phyloP scores from a whole-genome alignment of 2,113 vertebrate genomes.

The Leptosomus discolor region DNA sequence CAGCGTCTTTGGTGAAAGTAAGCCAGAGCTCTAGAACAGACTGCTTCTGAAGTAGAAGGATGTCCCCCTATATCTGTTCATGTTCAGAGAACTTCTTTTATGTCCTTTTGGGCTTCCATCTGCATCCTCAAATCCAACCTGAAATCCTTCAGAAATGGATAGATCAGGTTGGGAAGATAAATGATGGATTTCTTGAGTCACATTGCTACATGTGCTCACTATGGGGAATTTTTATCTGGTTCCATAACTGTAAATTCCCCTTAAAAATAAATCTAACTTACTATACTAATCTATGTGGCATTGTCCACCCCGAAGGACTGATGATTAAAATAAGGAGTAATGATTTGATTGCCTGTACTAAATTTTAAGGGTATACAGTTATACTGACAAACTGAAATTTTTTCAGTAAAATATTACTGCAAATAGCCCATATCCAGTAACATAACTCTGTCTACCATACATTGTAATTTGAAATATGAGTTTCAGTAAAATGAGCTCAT shows the following conservation, averaged over 20 bases:
- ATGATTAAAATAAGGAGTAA: not conserved
- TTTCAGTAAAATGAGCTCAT: constrained; percentile 32
- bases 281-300: not conserved
- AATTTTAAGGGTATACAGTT: not conserved
- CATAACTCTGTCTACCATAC: not conserved
- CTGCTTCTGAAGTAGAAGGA: not conserved
- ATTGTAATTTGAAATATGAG: not conserved
- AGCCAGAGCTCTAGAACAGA: not conserved
- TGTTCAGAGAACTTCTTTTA: not conserved
- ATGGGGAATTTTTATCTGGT: not conserved
- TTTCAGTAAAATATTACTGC: not conserved
- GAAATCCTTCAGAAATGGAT: not conserved
- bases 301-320: not conserved
- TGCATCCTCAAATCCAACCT: not conserved
- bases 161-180: not conserved
- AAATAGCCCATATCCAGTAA: not conserved
- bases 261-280: not conserved
- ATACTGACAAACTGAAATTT: not conserved
- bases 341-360: not conserved
- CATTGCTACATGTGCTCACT: not conserved
- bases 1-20: not conserved
- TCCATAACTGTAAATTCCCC: not conserved
- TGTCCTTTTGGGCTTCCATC: not conserved
- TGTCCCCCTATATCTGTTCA: not conserved
- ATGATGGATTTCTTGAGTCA: not conserved